Evolutionary conservation across 2,888 invertebrate species (phyloP), one percentile per base, ranked within the genome.

Genomic region (Homarus gammarus): DNA sequence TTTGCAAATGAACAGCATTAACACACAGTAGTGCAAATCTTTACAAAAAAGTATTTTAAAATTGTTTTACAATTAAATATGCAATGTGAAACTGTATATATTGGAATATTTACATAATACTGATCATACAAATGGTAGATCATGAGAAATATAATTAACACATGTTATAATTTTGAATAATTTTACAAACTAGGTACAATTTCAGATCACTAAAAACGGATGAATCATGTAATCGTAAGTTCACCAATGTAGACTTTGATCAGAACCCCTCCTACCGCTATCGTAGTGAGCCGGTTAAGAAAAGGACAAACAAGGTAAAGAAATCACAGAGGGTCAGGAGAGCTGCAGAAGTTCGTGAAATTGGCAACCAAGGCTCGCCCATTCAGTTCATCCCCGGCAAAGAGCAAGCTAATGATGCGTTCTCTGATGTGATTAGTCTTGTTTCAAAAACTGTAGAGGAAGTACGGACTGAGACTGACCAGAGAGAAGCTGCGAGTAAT

Each of bases 361-460:
- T 22, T n/a, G 40, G 22, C 12, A 15, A 64, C 15, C 40, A 83
- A 10, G 64, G 51, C 8, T 27, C 82, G 22, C 44, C 81, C 12
- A 64, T 33, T 15, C 87, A 82, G 49, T 56, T n/a, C 22, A 38
- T 44, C 10, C 18, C 44, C n/a, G 36, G n/a, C 18, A 40, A 61
- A 22, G 75, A 82, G 40, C 15, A 79, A 12, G 75, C 83, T 27
- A 64, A 64, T 40, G n/a, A 77, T 1, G 70, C 78, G 33, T 44
- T 84, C 49, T 70, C 70, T 33, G 77, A 88, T 51, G 84, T 84
- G 1, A 49, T 84, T 15, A 64, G 51, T 22, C 40, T 75, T 38
- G 78, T 88, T n/a, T 68, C 83, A 18, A 88, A 68, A 56, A 83
- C 84, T 12, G 70, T 88, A 31, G 68, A 83, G 33, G 78, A 75